Evolutionary conservation across 1,140 invertebrate species (phyloP).

Genomic region (Macrocentrus cingulum): DNA sequence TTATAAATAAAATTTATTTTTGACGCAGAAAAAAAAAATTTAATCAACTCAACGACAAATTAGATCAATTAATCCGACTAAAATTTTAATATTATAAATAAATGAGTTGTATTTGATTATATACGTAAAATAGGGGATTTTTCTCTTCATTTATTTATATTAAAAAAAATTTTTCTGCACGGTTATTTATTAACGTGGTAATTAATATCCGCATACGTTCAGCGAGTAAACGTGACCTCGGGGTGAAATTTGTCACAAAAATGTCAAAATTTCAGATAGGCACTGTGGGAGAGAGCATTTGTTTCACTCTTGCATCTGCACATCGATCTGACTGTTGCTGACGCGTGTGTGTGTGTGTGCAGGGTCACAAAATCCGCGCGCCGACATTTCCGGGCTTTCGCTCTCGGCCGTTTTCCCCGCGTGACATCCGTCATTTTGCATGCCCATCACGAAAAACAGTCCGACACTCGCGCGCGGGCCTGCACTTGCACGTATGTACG

Average conservation of each 20-base stretch:
- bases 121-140: no score
- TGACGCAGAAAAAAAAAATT: no score
- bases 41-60: no score
- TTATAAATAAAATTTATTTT: no score
- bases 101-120: no score
- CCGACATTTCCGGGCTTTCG: conserved; percentile 18
- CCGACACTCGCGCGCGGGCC: not conserved
- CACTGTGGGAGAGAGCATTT: no score
- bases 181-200: not conserved
- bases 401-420: conserved; percentile 9
- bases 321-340: not conserved
- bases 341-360: not conserved
- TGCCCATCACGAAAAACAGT: conserved; percentile 17
- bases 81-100: no score
- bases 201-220: not conserved
- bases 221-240: not conserved
- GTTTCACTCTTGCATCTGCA: not conserved
- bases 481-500: not conserved
- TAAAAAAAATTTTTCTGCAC: not conserved
- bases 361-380: conserved; percentile 14
- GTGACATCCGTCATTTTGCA: conserved; percentile 23
- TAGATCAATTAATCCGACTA: no score
- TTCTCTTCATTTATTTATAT: no score
- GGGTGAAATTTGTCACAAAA: not conserved
- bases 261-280: conserved; percentile 8